A percentile compares a stretch with the other conserved stretches of the same genome.
phyloP scores from a whole-genome alignment of 2,888 invertebrate genomes.

The Pemphredon lugubris region DNA sequence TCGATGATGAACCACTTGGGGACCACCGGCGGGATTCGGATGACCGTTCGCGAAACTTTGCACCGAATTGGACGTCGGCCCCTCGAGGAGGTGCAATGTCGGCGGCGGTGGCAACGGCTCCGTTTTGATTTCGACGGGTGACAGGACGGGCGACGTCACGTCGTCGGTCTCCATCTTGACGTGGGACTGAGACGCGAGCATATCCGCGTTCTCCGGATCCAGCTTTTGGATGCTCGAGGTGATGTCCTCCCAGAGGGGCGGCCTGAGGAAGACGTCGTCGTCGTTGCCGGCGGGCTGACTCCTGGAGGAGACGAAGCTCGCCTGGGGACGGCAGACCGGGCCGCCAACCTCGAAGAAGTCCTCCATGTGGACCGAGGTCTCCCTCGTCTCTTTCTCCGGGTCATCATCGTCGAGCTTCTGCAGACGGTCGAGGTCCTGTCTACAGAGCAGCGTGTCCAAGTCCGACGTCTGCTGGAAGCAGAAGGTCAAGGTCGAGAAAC shows the following conservation, averaged over 20 bases:
- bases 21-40: conserved; percentile 75
- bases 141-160: conserved; percentile 87
- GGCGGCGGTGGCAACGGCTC: conserved; percentile 83
- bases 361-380: conserved; percentile 85
- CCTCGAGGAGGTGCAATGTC: conserved; percentile 83
- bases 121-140: conserved; percentile 91
- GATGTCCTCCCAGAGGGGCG: conserved; percentile 95
- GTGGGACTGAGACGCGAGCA: conserved; percentile 87
- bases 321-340: conserved; percentile 75
- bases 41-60: conserved; percentile 80
- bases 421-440: conserved; percentile 87
- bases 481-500: conserved; percentile 66
- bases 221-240: conserved; percentile 94
- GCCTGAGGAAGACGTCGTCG: conserved; percentile 93
- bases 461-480: conserved; percentile 86
- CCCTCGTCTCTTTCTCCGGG: conserved; percentile 80
- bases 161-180: conserved; percentile 91
- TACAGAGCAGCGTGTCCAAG: conserved; percentile 90
- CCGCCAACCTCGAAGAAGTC: conserved; percentile 84
- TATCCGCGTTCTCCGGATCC: conserved; percentile 94
- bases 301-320: conserved; percentile 83
- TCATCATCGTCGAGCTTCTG: conserved; percentile 85
- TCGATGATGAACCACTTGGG: conserved; percentile 68
- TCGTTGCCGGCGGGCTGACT: conserved; percentile 83
- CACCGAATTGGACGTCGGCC: conserved; percentile 79